Percentiles rank a stretch among this genome's conserved stretches.
Evolutionary conservation across 2,113 vertebrate genomes (phyloP).

Genomic region (Zapus hudsonius): DNA sequence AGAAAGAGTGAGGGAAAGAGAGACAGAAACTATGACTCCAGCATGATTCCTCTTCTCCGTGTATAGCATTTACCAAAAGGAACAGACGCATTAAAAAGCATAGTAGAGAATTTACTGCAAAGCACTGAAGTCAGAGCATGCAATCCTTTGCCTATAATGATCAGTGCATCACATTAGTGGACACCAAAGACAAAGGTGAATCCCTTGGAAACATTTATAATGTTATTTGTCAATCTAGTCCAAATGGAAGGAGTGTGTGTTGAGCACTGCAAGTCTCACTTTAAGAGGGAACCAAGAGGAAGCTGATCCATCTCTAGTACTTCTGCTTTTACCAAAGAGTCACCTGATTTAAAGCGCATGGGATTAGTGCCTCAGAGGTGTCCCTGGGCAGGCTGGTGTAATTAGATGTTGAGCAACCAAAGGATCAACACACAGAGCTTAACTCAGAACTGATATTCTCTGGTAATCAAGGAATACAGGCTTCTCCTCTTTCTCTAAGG

Average conservation of each 20-base stretch:
- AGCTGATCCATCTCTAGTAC: background rate
- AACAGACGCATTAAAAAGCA: background rate
- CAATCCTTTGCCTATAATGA: background rate
- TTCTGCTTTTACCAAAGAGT: background rate
- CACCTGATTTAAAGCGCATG: background rate
- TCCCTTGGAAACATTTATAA: background rate
- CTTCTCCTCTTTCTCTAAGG: background rate
- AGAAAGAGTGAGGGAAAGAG: background rate
- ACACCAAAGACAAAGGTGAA: conserved; percentile 50
- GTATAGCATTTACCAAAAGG: background rate
- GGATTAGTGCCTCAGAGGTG: background rate
- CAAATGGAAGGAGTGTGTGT: background rate
- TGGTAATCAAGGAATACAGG: background rate
- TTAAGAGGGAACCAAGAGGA: background rate
- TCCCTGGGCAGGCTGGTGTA: background rate
- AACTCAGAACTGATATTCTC: background rate
- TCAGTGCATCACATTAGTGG: background rate
- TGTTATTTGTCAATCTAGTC: background rate
- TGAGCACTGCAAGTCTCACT: background rate
- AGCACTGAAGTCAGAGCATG: conserved; percentile 37
- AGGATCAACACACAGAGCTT: background rate
- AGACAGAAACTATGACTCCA: background rate
- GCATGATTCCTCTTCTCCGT: background rate
- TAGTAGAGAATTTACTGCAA: background rate
- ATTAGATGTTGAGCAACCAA: background rate